Evolutionary conservation across 2,113 vertebrate genomes (phyloP), one percentile per base, ranked within the genome.

Genomic region (Pica pica): DNA sequence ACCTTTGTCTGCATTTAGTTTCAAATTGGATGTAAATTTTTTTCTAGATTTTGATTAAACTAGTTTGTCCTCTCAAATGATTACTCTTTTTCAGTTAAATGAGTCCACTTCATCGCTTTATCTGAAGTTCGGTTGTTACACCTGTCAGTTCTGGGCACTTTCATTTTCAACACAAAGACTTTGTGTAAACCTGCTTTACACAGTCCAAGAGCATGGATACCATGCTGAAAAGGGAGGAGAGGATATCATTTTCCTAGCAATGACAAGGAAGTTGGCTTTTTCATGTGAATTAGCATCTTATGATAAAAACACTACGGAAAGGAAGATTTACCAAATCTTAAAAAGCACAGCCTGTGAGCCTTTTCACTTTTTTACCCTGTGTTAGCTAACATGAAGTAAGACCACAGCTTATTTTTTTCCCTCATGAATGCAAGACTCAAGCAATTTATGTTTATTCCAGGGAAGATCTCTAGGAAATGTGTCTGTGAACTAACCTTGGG

Each of bases 101-200:
- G 5, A 65, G 16, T 7, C 14, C 22, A 26, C 6, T 76, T 76
- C 18, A 76, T 5, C 22, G 31, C 68, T 80, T 63, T 10, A 26
- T 31, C 21, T 39, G 41, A 89, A 89, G 41, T 52, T 28, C 0
- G 0, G 13, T 73, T 83, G 24, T 59, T 41, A 61, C 0, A 1
- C 1, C 1, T 26, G 9, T 46, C 39, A 53, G 33, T 22, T 83
- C 33, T 1, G 0, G 55, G 16, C 3, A 4, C 20, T 42, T 77
- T 41, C 22, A 53, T 69, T 90, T 92, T 55, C 76, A 86, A 86
- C 83, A 42, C 6, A 52, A 63, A 69, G 6, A 33, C 30, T 49
- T 79, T 59, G 6, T 65, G 57, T 22, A 65, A 94, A 73, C 21
- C 11, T 49, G 41, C 24, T 28, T 81, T 52, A 49, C 0, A 0